Conservation (phyloP, 2,113 vertebrate genomes). For the Stegostoma tigrinum region DNA sequence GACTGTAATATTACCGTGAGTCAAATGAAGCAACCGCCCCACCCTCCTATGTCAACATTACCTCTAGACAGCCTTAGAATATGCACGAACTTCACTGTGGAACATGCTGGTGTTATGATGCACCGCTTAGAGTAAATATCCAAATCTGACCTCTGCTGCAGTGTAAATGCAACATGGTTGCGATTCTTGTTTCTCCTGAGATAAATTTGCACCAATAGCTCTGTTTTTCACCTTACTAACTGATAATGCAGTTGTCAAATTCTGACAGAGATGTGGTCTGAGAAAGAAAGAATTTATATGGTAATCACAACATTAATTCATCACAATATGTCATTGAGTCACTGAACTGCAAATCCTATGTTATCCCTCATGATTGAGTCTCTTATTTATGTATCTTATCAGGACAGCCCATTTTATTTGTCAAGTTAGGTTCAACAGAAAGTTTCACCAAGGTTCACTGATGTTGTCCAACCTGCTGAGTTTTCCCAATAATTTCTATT, state of each 20-base stretch:
- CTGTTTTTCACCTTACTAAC: not conserved
- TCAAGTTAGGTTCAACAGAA: not conserved
- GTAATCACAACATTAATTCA: not conserved
- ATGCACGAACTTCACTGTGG: not conserved
- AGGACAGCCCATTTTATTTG: not conserved
- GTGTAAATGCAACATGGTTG: not conserved
- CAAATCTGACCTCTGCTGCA: not conserved
- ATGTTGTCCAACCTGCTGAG: too few relatives aligned
- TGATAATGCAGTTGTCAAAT: too few relatives aligned
- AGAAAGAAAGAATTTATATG: not conserved
- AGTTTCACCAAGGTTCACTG: not conserved
- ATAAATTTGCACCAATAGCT: not conserved
- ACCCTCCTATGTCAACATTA: not conserved
- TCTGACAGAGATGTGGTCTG: slow-evolving; percentile 12
- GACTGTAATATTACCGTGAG: not conserved
- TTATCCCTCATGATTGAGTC: not conserved
- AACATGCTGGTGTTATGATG: not conserved
- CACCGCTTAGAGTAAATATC: not conserved
- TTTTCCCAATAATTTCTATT: not conserved
- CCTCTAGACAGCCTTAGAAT: not conserved
- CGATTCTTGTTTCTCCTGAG: too few relatives aligned
- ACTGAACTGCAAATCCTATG: not conserved
- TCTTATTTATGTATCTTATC: not conserved
- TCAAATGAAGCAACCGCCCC: not conserved
- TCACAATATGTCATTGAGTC: not conserved